Evolutionary conservation across 2,888 invertebrate genomes (phyloP), one percentile per base, ranked within the genome.

Genomic region (Sialis fuliginosa): DNA sequence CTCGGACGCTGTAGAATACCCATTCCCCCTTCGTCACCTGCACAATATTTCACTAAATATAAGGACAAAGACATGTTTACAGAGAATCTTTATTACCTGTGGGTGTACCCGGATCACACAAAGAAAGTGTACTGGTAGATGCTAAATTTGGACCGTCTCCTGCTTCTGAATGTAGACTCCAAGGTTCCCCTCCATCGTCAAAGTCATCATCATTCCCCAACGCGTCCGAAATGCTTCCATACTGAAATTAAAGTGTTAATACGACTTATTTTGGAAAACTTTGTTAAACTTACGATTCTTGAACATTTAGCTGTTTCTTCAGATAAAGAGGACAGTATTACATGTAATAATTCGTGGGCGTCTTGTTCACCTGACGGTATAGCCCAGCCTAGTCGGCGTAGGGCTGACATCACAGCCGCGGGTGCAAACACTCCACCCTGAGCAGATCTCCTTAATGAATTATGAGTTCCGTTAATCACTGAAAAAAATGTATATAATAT

Each of bases 321-420:
- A 60, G 92, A 91, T 44, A 95, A 68, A 9, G 92, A 90, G n/a
- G 86, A 79, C 6, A 92, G 70, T 55, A 96, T 68, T 6, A 91
- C 83, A 63, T 91, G 89, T 55, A 95, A 79, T 45, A 96, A 65
- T 65, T 96, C 95, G 61, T 93, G 93, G 1, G 92, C 88, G 66
- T 96, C 96, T 64, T 93, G 85, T 67, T 95, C 90, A 53, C 89
- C 90, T 22, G 81, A 75, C 0, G 89, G 82, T 54, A 93, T 87
- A 42, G 83, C 81, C 91, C 92, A 93, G 10, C 87, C 81, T 0
- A 85, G 72, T 2, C 77, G 70, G 22, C 81, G 69, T 6, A 93
- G 68, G 0, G 87, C 81, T 50, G 81, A 75, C 52, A 90, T 72
- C 8, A 90, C 80, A 1, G 74, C 74, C 5, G 70, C 72, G 1